Percentiles rank a stretch among this genome's conserved stretches.
Evolutionary conservation across 2,797 vertebrate genomes (phyloP).

Genomic region (Pangasius djambal): DNA sequence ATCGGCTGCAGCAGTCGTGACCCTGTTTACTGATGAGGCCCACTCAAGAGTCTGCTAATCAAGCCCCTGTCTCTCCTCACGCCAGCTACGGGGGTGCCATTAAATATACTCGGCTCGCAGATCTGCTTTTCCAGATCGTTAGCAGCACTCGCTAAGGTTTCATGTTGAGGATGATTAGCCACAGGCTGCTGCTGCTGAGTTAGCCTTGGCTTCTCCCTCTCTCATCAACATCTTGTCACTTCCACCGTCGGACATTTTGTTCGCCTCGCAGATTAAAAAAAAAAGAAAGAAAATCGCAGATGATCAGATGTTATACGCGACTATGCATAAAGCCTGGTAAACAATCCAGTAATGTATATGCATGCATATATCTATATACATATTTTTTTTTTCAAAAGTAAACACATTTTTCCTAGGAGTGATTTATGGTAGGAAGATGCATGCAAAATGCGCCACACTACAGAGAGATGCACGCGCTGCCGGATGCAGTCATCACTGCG

Average conservation of each 20-base stretch:
- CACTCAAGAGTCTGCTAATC: neutral
- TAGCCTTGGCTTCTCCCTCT: neutral
- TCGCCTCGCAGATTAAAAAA: neutral
- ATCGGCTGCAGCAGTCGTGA: neutral
- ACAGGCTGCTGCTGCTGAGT: slow-evolving; percentile 1
- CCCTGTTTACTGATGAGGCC: slow-evolving; percentile 10
- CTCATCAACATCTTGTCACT: slow-evolving; percentile 31
- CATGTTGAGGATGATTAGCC: neutral
- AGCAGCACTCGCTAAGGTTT: neutral
- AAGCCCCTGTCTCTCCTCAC: neutral
- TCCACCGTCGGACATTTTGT: slow-evolving; percentile 47
- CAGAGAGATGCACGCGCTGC: neutral
- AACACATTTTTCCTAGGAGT: neutral
- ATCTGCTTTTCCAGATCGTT: neutral
- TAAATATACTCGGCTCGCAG: neutral
- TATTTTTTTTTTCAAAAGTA: neutral
- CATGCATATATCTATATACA: neutral
- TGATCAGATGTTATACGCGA: neutral
- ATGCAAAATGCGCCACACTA: slow-evolving; percentile 6
- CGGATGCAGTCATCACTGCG: slow-evolving; percentile 28
- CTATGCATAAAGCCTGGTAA: neutral
- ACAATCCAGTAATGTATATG: neutral
- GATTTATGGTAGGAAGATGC: neutral
- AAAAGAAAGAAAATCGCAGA: neutral
- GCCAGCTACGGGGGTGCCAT: neutral